These are phyloP conservation scores for Hippocampus barbouri DNA, from an alignment of 2,113 vertebrate species.

Conservation along the genomic window DNA sequence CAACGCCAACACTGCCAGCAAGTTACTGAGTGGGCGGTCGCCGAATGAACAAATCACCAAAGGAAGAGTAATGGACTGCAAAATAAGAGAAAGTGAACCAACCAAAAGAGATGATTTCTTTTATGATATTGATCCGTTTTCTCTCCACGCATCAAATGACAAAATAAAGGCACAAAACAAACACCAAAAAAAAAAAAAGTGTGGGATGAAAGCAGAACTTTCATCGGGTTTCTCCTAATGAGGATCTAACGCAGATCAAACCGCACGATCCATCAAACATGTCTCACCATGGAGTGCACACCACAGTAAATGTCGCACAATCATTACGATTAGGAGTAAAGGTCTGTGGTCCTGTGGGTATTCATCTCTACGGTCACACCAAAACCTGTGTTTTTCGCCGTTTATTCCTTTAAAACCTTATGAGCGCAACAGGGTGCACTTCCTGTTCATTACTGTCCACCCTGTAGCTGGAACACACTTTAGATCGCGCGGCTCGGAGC, in stretches of 20 bases:
- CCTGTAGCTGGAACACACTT: conserved; percentile 18
- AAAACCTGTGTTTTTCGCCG: conserved; percentile 10
- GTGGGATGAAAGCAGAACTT: conserved; percentile 23
- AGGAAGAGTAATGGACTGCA: neutral
- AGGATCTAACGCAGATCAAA: neutral
- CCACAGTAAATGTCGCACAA: conserved; percentile 13
- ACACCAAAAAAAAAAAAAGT: neutral
- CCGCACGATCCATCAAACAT: conserved; percentile 14
- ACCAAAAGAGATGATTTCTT: neutral
- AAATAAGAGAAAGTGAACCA: conserved; percentile 7
- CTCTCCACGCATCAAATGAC: conserved; percentile 5
- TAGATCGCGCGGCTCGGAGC: conserved; percentile 37
- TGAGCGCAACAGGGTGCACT: conserved; percentile 12
- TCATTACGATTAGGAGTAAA: conserved; percentile 29
- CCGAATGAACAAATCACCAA: neutral
- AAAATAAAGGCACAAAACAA: conserved; percentile 14
- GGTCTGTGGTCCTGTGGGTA: conserved; percentile 12
- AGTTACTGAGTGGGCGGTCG: conserved; percentile 1
- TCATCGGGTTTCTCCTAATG: conserved; percentile 17
- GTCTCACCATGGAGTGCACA: conserved; percentile 11
- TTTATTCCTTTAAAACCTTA: conserved; percentile 24
- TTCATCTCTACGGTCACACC: conserved; percentile 20
- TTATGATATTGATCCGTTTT: neutral
- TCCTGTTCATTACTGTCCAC: conserved; percentile 36
- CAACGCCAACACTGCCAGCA: neutral